Evolutionary conservation across 2,888 invertebrate genomes (phyloP), one percentile per base, ranked within the genome.

Genomic region (Seladonia tumulorum): DNA sequence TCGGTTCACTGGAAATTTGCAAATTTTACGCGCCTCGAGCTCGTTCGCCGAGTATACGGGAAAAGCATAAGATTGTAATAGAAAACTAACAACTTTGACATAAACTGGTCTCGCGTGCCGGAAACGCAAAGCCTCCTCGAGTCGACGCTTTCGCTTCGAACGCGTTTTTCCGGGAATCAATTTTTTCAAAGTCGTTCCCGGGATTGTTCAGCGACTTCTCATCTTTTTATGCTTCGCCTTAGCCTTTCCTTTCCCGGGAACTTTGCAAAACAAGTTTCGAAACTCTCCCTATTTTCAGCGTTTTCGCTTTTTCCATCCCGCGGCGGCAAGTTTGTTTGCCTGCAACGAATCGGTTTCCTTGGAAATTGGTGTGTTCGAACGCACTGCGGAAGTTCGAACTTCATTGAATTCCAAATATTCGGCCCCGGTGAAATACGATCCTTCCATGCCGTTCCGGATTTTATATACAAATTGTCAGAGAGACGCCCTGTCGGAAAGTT

Each of bases 401-500:
- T 68, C 66, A 68, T 68, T 68, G 66, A 35, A 68, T 35, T 35
- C 66, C 66, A 68, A 68, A 68, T 68, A 68, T 39, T 39, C 10
- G 22, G 1, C 3, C 10, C 10, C 5, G 66, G 35, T 39, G 22
- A 68, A 68, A 68, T 68, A 68, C 66, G 35, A 35, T 10, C 35
- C 18, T 68, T 18, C 35, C 35, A 39, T 35, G 35, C 66, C 66
- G 22, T 68, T 10, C 66, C 22, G 1, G 29, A 39, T 68, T 68
- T 68, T 68, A 35, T 68, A 68, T 68, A 68, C 66, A 68, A 35
- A 35, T 68, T 68, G n/a, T 57, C 57, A 57, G n/a, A n/a, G 57
- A 57, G 57, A 57, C n/a, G 57, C 10, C 10, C 57, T 10, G 8
- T 39, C 66, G 66, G 35, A 22, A 63, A 39, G 35, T 35, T 68